A percentile compares a stretch with the other conserved stretches of the same genome.
Evolutionary conservation across 53 echinoderm and acorn worm species (phyloP).

Genomic region (Arbacia lixula): DNA sequence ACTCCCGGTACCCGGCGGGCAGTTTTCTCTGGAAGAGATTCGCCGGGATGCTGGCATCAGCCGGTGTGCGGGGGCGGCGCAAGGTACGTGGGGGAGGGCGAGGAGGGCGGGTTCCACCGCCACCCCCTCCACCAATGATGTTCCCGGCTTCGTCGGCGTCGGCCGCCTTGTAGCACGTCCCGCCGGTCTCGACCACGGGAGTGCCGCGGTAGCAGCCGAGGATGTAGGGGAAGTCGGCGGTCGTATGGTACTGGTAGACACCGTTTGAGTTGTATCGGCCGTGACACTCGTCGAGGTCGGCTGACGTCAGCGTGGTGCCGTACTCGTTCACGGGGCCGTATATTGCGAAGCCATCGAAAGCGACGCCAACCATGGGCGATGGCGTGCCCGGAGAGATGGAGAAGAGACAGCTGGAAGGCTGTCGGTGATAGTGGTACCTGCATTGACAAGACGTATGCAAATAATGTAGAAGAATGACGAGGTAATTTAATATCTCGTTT

Average conservation of each 20-base stretch:
- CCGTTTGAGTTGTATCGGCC: conserved; percentile 71
- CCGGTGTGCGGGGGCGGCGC: background rate
- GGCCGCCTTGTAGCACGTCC: conserved; percentile 38
- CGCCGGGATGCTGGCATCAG: background rate
- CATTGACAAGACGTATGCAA: too few species aligned
- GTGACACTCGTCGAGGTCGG: conserved; percentile 84
- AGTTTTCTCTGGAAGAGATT: conserved; percentile 18
- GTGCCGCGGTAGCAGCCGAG: conserved; percentile 73
- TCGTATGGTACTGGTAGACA: conserved; percentile 85
- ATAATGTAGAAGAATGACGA: too few species aligned
- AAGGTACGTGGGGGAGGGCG: background rate
- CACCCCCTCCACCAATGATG: too few species aligned
- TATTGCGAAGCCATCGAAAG: conserved; percentile 86
- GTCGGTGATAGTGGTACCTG: conserved; percentile 59
- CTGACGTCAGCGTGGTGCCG: conserved; percentile 64
- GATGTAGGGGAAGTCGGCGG: conserved; percentile 88
- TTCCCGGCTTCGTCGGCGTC: conserved; percentile 27
- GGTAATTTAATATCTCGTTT: too few species aligned
- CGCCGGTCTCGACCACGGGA: conserved; percentile 28
- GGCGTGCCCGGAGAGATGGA: conserved; percentile 33
- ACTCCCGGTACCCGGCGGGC: background rate
- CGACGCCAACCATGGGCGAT: conserved; percentile 81
- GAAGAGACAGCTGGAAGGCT: conserved; percentile 54
- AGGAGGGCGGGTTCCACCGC: background rate
- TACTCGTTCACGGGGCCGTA: conserved; percentile 87